A percentile compares a stretch with the other conserved stretches of the same genome.
These are phyloP conservation scores for Cliona cf. orientalis DNA, from an alignment of 37 sponge, comb jelly and placozoan genomes.

Conservation along the genomic window DNA sequence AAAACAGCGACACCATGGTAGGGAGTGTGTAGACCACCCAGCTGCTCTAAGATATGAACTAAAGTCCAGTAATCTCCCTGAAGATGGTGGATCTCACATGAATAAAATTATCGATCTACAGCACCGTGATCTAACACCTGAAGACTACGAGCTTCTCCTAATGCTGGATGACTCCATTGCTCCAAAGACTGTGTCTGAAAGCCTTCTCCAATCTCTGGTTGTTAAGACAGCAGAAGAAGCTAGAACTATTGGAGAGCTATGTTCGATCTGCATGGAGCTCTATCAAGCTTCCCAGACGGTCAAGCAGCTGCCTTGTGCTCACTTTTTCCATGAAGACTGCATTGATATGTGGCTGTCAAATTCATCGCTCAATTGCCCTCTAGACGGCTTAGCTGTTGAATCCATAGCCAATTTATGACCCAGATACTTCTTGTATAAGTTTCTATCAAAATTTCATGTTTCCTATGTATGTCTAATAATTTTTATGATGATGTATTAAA, in stretches of 20 bases:
- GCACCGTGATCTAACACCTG: conserved; percentile 47
- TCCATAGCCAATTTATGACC: too few species aligned
- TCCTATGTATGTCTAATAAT: neutral
- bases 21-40: conserved; percentile 17
- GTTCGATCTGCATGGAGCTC: conserved; percentile 49
- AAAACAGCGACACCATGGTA: neutral
- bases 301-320: conserved; percentile 37
- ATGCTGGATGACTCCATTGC: conserved; percentile 18
- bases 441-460: conserved; percentile 6
- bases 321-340: conserved; percentile 38
- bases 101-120: conserved; percentile 21
- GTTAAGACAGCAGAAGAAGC: conserved; percentile 1
- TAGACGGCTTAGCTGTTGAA: conserved; percentile 44
- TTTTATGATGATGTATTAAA: neutral
- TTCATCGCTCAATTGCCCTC: conserved; percentile 39
- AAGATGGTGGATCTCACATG: neutral
- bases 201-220: neutral
- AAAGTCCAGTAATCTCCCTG: neutral
- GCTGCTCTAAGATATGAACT: conserved; percentile 24
- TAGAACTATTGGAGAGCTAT: conserved; percentile 21
- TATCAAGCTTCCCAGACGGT: conserved; percentile 4
- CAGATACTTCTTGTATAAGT: too few species aligned
- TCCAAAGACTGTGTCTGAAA: conserved; percentile 39
- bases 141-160: conserved; percentile 55
- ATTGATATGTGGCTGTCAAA: conserved; percentile 39